phyloP scores from a whole-genome alignment of 2,797 vertebrate species.

The Galago senegalensis region DNA sequence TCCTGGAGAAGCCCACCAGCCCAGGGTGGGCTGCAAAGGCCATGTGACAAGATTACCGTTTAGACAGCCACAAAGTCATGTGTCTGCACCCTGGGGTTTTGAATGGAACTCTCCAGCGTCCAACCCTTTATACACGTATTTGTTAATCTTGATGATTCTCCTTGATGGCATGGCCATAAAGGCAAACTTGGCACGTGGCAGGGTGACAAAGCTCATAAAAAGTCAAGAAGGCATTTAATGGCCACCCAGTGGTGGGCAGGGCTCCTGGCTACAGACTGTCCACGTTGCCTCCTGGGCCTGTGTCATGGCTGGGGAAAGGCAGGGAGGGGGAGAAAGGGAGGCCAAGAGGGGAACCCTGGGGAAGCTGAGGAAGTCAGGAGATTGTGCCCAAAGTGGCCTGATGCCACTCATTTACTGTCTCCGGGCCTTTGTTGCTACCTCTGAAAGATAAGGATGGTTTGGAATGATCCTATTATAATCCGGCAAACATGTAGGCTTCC shows the following conservation, averaged over 20 bases:
- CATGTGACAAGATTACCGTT: slow-evolving; percentile 16
- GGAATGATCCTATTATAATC: too few relatives aligned
- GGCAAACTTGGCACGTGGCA: slow-evolving; percentile 68
- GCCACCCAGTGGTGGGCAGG: slow-evolving; percentile 52
- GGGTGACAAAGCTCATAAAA: slow-evolving; percentile 77
- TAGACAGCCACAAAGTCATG: not conserved
- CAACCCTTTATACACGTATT: slow-evolving; percentile 71
- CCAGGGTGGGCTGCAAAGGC: not conserved
- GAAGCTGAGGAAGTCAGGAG: accelerated
- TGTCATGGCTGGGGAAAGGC: slow-evolving; percentile 35
- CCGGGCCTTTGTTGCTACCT: not conserved
- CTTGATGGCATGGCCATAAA: slow-evolving; percentile 77
- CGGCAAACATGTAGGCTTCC: slow-evolving; percentile 1
- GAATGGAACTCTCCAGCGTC: slow-evolving; percentile 30
- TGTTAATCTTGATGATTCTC: slow-evolving; percentile 78
- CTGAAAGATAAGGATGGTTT: not conserved
- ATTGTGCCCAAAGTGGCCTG: not conserved
- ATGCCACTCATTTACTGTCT: not conserved
- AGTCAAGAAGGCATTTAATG: slow-evolving; percentile 81
- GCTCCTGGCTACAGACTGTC: slow-evolving; percentile 66
- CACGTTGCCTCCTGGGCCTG: slow-evolving; percentile 43
- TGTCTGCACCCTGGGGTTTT: slow-evolving; percentile 22
- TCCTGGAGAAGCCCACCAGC: slow-evolving; percentile 32
- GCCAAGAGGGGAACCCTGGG: accelerated
- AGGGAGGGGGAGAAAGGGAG: not conserved